These are phyloP conservation scores for Apodemia zela DNA, from an alignment of 2,888 invertebrate species.

Conservation along the genomic window DNA sequence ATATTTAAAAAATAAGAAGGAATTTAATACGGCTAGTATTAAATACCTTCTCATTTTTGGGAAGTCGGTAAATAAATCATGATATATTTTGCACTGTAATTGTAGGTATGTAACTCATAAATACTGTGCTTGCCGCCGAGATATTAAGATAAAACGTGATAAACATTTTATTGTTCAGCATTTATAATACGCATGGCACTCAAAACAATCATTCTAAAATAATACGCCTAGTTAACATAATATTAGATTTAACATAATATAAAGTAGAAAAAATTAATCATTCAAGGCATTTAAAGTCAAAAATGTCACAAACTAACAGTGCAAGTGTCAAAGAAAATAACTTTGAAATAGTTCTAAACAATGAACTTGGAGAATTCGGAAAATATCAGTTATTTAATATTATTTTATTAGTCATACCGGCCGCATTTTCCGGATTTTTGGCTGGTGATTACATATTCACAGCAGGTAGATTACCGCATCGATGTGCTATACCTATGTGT, in stretches of 20 bases:
- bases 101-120: not conserved
- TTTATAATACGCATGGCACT: constrained; percentile 13
- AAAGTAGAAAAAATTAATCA: too few relatives aligned
- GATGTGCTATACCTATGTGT: constrained; percentile 58
- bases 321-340: constrained; percentile 43
- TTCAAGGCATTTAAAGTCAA: not conserved
- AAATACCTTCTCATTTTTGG: too few relatives aligned
- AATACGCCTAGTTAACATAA: not conserved
- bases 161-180: constrained; percentile 30
- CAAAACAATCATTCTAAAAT: not conserved
- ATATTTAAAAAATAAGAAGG: too few relatives aligned
- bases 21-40: too few relatives aligned
- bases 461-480: constrained; percentile 55
- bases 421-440: constrained; percentile 58
- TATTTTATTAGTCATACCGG: constrained; percentile 49
- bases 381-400: constrained; percentile 59
- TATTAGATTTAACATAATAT: too few relatives aligned
- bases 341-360: constrained; percentile 56
- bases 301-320: constrained; percentile 38
- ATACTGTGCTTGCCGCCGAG: constrained; percentile 18
- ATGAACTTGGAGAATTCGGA: constrained; percentile 60
- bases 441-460: constrained; percentile 67
- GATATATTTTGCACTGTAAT: not conserved
- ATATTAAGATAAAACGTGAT: constrained; percentile 35
- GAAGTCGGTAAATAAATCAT: too few relatives aligned